Evolutionary conservation across 2,113 vertebrate genomes (phyloP), one percentile per base, ranked within the genome.

Genomic region (Solea solea): DNA sequence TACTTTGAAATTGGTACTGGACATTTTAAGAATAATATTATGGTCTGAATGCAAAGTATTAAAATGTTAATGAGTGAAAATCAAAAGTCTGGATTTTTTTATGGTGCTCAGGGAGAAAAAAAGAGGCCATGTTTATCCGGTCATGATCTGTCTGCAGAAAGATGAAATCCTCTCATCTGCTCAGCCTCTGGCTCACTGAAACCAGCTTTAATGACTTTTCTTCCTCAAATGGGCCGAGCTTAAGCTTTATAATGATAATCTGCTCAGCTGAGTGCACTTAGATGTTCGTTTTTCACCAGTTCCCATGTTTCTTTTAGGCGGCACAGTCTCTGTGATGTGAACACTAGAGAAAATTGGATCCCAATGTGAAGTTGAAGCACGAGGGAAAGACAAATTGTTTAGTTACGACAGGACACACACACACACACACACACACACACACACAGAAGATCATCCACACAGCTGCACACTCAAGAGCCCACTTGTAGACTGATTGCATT

Each of bases 201-300:
- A 50, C 60, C 80, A 73, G 89, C 83, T 90, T 87, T 76, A 89
- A 86, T 75, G 51, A 91, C 84, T 84, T 82, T n/a, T 69, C 72
- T 39, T 60, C 64, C 82, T 64, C 55, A 77, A 84, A 85, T 58
- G 69, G 66, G 76, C 64, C 40, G 41, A 64, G 46, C 73, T 82
- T 34, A 85, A 85, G 80, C 82, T 81, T 84, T 63, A 71, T 76
- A 76, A 60, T n/a, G 34, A 15, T 89, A 86, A 91, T 89, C 87
- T 76, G 75, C 66, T 50, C 56, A 66, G 69, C 55, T 68, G 76
- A 87, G 68, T 71, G 72, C 87, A 76, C 69, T 86, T 83, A 86
- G 82, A 83, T 75, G 72, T 88, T 74, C 80, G 65, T 25, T 53
- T 54, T 77, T 68, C 62, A 65, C 68, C 2, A 0, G 42, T 74